Base-by-base conservation (phyloP, 2,797 vertebrate genomes). In the Pelodytes ibericus region DNA sequence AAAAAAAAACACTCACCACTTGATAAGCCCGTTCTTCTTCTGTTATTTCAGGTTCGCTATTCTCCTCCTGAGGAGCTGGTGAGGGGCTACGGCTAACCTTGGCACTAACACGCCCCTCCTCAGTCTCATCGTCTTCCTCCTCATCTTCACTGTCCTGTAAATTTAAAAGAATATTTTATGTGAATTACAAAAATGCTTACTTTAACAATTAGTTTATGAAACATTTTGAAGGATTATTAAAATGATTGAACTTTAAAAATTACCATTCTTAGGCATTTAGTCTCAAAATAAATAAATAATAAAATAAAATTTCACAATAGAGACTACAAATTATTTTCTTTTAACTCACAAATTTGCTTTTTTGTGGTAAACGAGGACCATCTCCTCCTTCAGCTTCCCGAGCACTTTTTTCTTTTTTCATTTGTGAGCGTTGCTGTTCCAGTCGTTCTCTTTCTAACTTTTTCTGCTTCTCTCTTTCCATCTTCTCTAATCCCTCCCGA, bases 401-500 rank as follows among this genome's bases (percentile, higher is more conserved):
- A 79, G 91, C 86, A 80, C 87, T 88, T 75, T 91, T 92, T 62
- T 95, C 94, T 24, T 96, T 95, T 82, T 94, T 94, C 87, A 97
- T 91, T 61, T 97, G 95, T 49, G 95, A 95, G 1, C 96, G 94
- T 66, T 99, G 94, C 79, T 96, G 96, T 77, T 98, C 96, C 95
- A 98, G 95, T 76, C 96, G 91, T 83, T 99, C 98, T 57, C 94
- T 94, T 80, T 99, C 98, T 80, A 98, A 64, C 83, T 96, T 99
- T 86, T 96, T 99, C 87, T 99, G 97, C 79, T 98, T 99, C 84
- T 99, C 98, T 80, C 97, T 86, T 86, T 99, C 97, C 97, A 99
- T 98, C 87, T 99, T 99, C 86, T 99, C 97, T 69, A 99, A 94
- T 29, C 98, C 98, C 83, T 99, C 98, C 41, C 98, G 93, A 85